Base-by-base conservation (phyloP, 2,888 invertebrate species). In the Melanostoma scalare region DNA sequence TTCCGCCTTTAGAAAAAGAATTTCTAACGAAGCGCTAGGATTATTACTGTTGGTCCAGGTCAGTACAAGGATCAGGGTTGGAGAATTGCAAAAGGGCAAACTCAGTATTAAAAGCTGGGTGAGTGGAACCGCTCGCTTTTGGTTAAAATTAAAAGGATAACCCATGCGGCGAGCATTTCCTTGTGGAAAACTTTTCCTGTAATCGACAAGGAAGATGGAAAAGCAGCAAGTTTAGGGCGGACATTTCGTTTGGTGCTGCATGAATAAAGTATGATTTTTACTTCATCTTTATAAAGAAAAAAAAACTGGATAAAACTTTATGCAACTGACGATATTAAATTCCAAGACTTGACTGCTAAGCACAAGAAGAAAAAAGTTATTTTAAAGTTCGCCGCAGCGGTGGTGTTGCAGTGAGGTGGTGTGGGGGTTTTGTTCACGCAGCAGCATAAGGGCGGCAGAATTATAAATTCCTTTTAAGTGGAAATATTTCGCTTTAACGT, bases 81-180 rank as follows among this genome's bases (percentile, higher is more conserved):
- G 60, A 44, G 72, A 53, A 67, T 50, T 67, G 44, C 68, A 67
- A 76, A 40, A 55, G 20, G 67, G 61, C 20, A 53, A 76, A 76
- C 67, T 72, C 53, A 40, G 52, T 67, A 10, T 53, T 33, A 20
- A 3, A 20, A 36, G 6, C 8, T 74, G 56, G 2, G 36, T 42
- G 46, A 58, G 40, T 67, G 52, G 61, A 65, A 60, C 52, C 48
- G 81, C 56, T 82, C 71, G 74, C 60, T 74, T 74, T 78, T 48
- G 79, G 65, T 75, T 75, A 50, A 84, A 84, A 84, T 84, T 84
- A 84, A 79, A 84, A 84, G 79, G 69, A 79, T 84, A 78, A 84
- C 65, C 78, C 74, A 71, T 60, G 67, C 74, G 79, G 74, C 53
- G 71, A 79, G 79, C 55, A 75, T 72, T 75, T 74, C 53, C 74